Conservation (phyloP, 2,888 invertebrate species). For the Diaphora mendica region DNA sequence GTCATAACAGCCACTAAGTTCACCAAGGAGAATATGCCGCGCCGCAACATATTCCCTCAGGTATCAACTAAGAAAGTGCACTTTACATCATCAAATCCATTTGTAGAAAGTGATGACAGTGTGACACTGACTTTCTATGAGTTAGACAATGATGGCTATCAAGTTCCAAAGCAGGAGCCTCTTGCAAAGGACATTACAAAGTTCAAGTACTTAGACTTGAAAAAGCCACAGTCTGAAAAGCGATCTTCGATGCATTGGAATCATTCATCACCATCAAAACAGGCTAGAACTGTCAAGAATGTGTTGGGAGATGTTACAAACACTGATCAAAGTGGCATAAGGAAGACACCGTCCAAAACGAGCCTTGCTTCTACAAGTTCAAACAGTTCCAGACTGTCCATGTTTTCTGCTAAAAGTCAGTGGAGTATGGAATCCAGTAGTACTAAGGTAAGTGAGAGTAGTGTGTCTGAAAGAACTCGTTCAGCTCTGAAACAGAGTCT, state of each 20-base stretch:
- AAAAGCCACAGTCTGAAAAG: slow-evolving; percentile 74
- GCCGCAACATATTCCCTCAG: slow-evolving; percentile 77
- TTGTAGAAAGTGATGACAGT: slow-evolving; percentile 83
- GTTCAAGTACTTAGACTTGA: slow-evolving; percentile 80
- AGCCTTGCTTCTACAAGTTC: slow-evolving; percentile 75
- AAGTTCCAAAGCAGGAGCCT: slow-evolving; percentile 57
- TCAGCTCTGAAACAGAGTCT: slow-evolving; percentile 61
- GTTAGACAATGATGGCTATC: slow-evolving; percentile 67
- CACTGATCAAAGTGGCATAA: slow-evolving; percentile 67
- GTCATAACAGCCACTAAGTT: slow-evolving; percentile 84
- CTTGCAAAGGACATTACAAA: slow-evolving; percentile 71
- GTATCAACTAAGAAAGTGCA: slow-evolving; percentile 78
- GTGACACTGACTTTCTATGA: slow-evolving; percentile 82
- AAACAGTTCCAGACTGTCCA: slow-evolving; percentile 66
- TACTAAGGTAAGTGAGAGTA: slow-evolving; percentile 62
- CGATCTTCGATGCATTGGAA: slow-evolving; percentile 68
- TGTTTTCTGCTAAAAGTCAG: slow-evolving; percentile 66
- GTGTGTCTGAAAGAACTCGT: slow-evolving; percentile 62
- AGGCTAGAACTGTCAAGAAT: slow-evolving; percentile 67
- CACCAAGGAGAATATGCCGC: slow-evolving; percentile 79
- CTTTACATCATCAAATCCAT: slow-evolving; percentile 79
- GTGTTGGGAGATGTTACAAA: slow-evolving; percentile 75
- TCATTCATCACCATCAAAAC: slow-evolving; percentile 79
- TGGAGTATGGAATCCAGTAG: slow-evolving; percentile 68
- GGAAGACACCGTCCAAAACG: slow-evolving; percentile 77